Base-by-base conservation (phyloP, 1,140 invertebrate genomes). In the Drosophila yakuba region DNA sequence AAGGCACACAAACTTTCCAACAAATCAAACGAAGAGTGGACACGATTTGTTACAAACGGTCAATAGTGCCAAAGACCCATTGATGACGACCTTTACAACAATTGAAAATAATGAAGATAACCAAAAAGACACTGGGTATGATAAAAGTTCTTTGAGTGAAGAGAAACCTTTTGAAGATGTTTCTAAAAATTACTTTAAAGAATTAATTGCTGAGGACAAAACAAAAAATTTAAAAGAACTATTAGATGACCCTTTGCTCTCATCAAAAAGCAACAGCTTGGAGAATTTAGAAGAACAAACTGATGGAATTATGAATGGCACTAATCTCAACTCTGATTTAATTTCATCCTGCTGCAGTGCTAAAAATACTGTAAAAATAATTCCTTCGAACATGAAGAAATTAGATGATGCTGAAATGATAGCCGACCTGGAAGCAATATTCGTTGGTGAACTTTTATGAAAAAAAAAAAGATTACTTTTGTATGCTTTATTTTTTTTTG, bases 381-480 rank as follows among this genome's bases (percentile, higher is more conserved):
- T 38, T 3, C 35, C 20, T n/a, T 28, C 17, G 15, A 14, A 52
- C 11, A 14, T 10, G 7, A 23, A 0, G 15, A 50, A 57, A 8
- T n/a, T 20, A 23, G 54, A 63, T 28, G 74, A 81, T 32, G 57
- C 81, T 36, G 43, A 43, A 60, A 20, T 81, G 58, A 44, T 81
- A 44, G 79, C 74, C 17, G 80, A 81, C 47, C 39, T 81, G 8
- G 68, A 83, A 44, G 68, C 80, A 39, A 43, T 48, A 44, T 81
- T 81, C 50, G 74, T 83, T 20, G 44, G 58, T 51, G 79, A 81
- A 47, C 44, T 83, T 20, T 78, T 60, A 56, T 82, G 17, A 17
- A 17, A 83, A 78, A 17, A 83, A 78, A 1, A 32, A 32, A 32
- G 7, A 32, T 8, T 32, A 32, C 7, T 32, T 32, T 32, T 8